Evolutionary conservation across 1,140 invertebrate species (phyloP).

Genomic region (Chrysomallon squamiferum): DNA sequence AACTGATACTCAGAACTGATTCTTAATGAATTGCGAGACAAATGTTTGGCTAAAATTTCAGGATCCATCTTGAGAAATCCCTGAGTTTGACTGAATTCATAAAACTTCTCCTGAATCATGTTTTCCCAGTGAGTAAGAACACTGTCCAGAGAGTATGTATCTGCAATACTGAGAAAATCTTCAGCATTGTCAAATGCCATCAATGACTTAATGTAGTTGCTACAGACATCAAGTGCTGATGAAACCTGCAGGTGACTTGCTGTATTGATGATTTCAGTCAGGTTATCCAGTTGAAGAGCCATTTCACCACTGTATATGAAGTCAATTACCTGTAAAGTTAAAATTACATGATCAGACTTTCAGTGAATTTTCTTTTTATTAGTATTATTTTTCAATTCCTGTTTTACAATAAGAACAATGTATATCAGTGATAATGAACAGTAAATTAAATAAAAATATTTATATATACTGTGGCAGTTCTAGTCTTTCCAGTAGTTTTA

Average conservation of each 20-base stretch:
- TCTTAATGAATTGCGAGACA: conserved; percentile 43
- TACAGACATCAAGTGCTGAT: conserved; percentile 56
- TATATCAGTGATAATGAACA: too few relatives aligned
- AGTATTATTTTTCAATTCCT: too few relatives aligned
- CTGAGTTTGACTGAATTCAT: conserved; percentile 53
- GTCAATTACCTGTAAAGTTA: conserved; percentile 6
- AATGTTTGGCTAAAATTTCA: conserved; percentile 38
- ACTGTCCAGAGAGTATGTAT: conserved; percentile 56
- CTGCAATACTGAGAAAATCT: conserved; percentile 56
- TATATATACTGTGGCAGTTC: too few relatives aligned
- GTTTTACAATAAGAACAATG: too few relatives aligned
- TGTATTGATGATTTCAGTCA: conserved; percentile 60
- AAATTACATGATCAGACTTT: too few relatives aligned
- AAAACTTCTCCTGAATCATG: conserved; percentile 55
- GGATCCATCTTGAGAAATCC: conserved; percentile 53
- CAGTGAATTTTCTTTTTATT: too few relatives aligned
- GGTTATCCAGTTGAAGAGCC: conserved; percentile 52
- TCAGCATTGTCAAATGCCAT: conserved; percentile 58
- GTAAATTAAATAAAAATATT: too few relatives aligned
- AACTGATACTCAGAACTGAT: conserved; percentile 69
- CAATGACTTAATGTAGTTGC: conserved; percentile 56
- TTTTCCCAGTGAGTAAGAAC: conserved; percentile 53
- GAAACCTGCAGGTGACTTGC: conserved; percentile 59
- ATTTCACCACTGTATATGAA: conserved; percentile 76
- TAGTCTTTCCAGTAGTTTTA: too few relatives aligned